phyloP scores from a whole-genome alignment of 2,888 invertebrate genomes.

The Ditula angustiorana region DNA sequence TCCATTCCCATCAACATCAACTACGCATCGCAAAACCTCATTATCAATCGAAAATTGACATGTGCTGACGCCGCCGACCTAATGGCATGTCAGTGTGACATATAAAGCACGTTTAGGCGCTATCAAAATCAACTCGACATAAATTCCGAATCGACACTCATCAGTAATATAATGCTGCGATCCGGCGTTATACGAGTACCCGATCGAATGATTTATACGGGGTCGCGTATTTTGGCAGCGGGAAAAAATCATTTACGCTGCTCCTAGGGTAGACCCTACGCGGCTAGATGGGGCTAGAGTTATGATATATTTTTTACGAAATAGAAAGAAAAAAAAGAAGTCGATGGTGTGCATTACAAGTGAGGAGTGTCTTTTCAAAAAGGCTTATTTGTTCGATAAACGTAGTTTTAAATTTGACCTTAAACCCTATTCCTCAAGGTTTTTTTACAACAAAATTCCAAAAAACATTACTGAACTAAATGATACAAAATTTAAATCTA shows the following conservation, averaged over 20 bases:
- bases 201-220: slow-evolving; percentile 60
- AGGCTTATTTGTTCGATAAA: too few relatives aligned
- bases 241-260: slow-evolving; percentile 63
- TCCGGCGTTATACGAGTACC: slow-evolving; percentile 56
- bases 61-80: slow-evolving; percentile 22
- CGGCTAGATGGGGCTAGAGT: slow-evolving; percentile 47
- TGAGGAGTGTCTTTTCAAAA: too few relatives aligned
- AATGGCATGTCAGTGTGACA: slow-evolving; percentile 27
- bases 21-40: background rate
- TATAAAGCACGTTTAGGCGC: slow-evolving; percentile 19
- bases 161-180: slow-evolving; percentile 47
- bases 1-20: background rate
- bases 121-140: slow-evolving; percentile 33
- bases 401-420: too few relatives aligned
- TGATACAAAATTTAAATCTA: too few relatives aligned
- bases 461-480: too few relatives aligned
- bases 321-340: background rate
- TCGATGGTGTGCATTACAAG: too few relatives aligned
- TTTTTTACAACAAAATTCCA: too few relatives aligned
- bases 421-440: too few relatives aligned
- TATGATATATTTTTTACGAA: too few relatives aligned
- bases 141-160: slow-evolving; percentile 36
- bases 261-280: slow-evolving; percentile 42
- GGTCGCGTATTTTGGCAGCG: slow-evolving; percentile 58
- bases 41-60: slow-evolving; percentile 27